Evolutionary conservation across 2,797 vertebrate genomes (phyloP), one percentile per base, ranked within the genome.

Genomic region (Clarias pachynema): DNA sequence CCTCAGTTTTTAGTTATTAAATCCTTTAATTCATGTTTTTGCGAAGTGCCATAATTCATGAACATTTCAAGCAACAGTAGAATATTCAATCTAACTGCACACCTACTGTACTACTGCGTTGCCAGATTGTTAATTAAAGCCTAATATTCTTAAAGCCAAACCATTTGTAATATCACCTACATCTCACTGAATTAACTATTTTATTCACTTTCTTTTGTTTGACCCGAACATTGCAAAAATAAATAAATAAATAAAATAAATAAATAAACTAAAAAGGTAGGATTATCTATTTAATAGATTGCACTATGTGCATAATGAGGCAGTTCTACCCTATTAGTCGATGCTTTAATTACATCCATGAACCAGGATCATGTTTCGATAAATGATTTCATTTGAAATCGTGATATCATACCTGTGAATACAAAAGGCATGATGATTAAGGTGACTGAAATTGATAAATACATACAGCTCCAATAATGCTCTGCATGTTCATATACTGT

Each of bases 1-100:
- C 59, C 12, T 81, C 70, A 75, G 29, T 40, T 56, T 2, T 66
- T 80, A 34, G 79, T 59, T 85, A 81, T 69, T 85, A 66, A 88
- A 87, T 79, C 57, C 82, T 89, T 88, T 79, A 86, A 80, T 85
- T 85, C 66, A 75, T 72, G 74, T 74, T 87, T 88, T 87, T 88
- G 40, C 77, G 86, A 79, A 84, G 82, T 84, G 86, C 66, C 83
- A 87, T 84, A 72, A 88, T 84, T 86, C 65, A 88, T 87, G 77
- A 82, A 85, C 84, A 88, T 83, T 87, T 87, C 68, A 86, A 85
- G 79, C 86, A 86, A 79, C 56, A 56, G 85, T 68, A 87, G 85
- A 85, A 79, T 86, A 85, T 2, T 74, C 40, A 68, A 62, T 85
- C 34, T 4, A 62, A 77, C 31, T 79, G 68, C 73, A 74, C 70